Base-by-base conservation (phyloP, 2,888 invertebrate genomes). In the Agrochola macilenta region DNA sequence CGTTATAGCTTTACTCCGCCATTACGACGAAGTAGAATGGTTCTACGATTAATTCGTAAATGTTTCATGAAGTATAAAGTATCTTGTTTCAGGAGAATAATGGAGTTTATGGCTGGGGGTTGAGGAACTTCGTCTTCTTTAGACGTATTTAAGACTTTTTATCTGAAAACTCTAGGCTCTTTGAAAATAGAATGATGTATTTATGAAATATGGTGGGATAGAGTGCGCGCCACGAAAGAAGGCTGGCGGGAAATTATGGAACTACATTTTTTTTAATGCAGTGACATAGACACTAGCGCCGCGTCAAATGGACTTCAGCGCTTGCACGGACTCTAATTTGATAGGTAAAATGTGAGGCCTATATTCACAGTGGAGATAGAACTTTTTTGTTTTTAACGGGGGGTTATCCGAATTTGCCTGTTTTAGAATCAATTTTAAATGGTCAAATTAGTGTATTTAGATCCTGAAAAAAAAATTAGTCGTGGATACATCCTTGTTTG, bases 1-100 rank as follows among this genome's bases (percentile, higher is more conserved):
- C 92, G 92, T 93, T 93, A 95, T 91, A 87, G 87, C 89, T 86
- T 82, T 85, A 83, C 68, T 82, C 77, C 79, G 73, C 87, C 84
- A 83, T 88, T 83, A 90, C 83, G 82, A 73, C 69, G 64, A 77
- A 66, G 60, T 26, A 72, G 69, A 83, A 88, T 77, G 81, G 83
- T 88, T 89, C 89, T 89, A 86, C 94, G 96, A 96, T 96, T 96
- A 95, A 95, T 95, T 93, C 92, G 89, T 96, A 91, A 95, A 95
- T 96, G 90, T 95, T 95, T 93, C 87, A 96, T 94, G 93, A 94
- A 91, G 90, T 71, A 81, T 84, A 82, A 80, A 80, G 68, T 76
- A 60, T 74, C 64, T 76, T 84, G 76, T 82, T 78, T 57, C 39
- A n/a, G 64, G n/a, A 60, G 46, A 64, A 61, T 79, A 43, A 74